Evolutionary conservation across 2,888 invertebrate genomes (phyloP).

Genomic region (Petrophora chlorosata): DNA sequence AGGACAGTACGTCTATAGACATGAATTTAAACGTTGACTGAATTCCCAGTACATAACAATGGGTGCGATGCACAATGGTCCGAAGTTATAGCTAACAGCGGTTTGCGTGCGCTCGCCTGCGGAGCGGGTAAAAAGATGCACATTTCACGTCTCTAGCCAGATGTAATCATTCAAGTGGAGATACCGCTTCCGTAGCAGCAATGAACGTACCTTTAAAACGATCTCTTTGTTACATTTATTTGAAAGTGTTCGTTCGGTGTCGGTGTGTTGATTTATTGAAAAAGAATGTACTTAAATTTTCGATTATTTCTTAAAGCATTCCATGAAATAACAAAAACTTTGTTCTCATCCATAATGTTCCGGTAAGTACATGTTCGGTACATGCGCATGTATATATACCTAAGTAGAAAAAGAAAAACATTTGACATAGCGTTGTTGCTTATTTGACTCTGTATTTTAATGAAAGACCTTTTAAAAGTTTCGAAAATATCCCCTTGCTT

Average conservation of each 20-base stretch:
- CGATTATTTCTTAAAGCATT: too few species aligned
- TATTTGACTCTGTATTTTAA: too few species aligned
- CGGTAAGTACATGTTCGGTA: too few species aligned
- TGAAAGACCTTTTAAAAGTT: too few species aligned
- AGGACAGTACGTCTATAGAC: not conserved
- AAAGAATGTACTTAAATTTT: too few species aligned
- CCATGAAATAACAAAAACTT: too few species aligned
- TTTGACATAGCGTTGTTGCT: too few species aligned
- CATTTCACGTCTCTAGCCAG: constrained; percentile 32
- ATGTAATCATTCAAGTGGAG: constrained; percentile 38
- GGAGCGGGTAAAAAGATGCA: constrained; percentile 35
- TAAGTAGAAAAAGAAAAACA: too few species aligned
- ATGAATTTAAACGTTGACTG: constrained; percentile 14
- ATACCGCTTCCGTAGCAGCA: constrained; percentile 7
- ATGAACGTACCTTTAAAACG: constrained; percentile 6
- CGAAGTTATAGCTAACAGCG: constrained; percentile 32
- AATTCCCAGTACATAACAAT: constrained; percentile 23
- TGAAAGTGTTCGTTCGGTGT: constrained; percentile 3
- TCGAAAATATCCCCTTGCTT: too few species aligned
- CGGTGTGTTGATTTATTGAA: too few species aligned
- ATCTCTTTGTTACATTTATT: constrained; percentile 9
- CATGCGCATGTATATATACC: too few species aligned
- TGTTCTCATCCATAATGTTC: too few species aligned
- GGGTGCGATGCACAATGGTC: constrained; percentile 28
- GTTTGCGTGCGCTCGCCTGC: constrained; percentile 20